A percentile compares a stretch with the other conserved stretches of the same genome.
Evolutionary conservation across 2,888 invertebrate genomes (phyloP).

Genomic region (Orthonychiurus folsomi): DNA sequence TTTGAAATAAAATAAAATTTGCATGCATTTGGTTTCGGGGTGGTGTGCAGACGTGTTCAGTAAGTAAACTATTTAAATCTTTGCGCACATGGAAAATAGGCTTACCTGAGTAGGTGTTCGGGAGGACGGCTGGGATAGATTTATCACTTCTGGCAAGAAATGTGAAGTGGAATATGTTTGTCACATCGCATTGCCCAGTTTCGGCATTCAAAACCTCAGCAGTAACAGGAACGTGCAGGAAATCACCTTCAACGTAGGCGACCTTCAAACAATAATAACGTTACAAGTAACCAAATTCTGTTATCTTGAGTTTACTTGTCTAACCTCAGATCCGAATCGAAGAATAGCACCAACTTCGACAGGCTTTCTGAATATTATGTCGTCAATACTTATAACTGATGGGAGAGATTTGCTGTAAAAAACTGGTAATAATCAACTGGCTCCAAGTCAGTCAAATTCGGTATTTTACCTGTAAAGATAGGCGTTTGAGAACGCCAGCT

Average conservation of each 20-base stretch:
- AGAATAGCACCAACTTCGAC: constrained; percentile 64
- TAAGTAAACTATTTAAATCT: no score
- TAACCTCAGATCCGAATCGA: constrained; percentile 58
- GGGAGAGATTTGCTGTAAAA: constrained; percentile 50
- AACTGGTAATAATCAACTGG: no score
- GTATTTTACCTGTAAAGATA: constrained; percentile 54
- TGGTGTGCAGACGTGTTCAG: no score
- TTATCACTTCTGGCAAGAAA: constrained; percentile 50
- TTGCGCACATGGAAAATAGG: neutral
- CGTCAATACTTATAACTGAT: constrained; percentile 56
- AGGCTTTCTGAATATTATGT: constrained; percentile 61
- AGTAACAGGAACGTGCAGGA: constrained; percentile 58
- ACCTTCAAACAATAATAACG: constrained; percentile 42
- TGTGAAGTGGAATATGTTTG: constrained; percentile 67
- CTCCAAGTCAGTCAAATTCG: no score
- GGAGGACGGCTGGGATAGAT: constrained; percentile 50
- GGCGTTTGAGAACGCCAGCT: constrained; percentile 60
- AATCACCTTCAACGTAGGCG: constrained; percentile 48
- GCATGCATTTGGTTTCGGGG: no score
- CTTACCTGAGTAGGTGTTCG: constrained; percentile 58
- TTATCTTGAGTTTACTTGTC: constrained; percentile 15
- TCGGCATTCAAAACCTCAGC: constrained; percentile 57
- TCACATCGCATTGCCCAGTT: constrained; percentile 52
- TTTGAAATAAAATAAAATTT: no score
- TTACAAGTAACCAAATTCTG: neutral